A percentile compares a stretch with the other conserved stretches of the same genome.
Evolutionary conservation across 2,888 invertebrate genomes (phyloP).

Genomic region (Hyposoter didymator): DNA sequence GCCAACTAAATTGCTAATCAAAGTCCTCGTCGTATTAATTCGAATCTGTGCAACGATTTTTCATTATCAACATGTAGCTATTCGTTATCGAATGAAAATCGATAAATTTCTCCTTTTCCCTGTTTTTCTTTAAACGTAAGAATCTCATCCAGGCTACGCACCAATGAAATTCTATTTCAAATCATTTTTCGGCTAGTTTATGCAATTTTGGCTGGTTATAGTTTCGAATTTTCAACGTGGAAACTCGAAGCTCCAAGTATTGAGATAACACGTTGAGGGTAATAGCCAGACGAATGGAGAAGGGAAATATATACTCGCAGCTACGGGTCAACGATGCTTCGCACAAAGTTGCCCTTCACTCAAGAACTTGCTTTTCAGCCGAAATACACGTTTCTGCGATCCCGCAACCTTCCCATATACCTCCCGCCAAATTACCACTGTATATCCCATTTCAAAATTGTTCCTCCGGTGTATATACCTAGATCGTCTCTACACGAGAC

Average conservation of each 20-base stretch:
- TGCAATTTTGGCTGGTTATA: background rate
- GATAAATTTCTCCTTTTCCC: no score
- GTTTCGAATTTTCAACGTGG: constrained; percentile 9
- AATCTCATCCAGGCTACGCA: background rate
- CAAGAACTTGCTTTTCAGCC: constrained; percentile 28
- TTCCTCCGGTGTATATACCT: background rate
- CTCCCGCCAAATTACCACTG: constrained; percentile 20
- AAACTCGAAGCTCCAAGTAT: background rate
- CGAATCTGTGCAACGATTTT: background rate
- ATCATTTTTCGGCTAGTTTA: background rate
- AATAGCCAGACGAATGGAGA: constrained; percentile 24
- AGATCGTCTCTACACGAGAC: constrained; percentile 6
- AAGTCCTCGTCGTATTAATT: constrained; percentile 11
- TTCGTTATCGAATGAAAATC: background rate
- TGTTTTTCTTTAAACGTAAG: no score
- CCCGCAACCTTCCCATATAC: constrained; percentile 17
- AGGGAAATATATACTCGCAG: constrained; percentile 19
- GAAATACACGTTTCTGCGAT: constrained; percentile 22
- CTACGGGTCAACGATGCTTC: constrained; percentile 43
- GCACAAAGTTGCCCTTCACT: constrained; percentile 33
- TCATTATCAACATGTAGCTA: background rate
- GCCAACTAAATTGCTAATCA: constrained; percentile 32
- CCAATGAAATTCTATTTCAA: no score
- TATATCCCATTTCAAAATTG: constrained; percentile 19
- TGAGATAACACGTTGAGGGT: constrained; percentile 6